These are phyloP conservation scores for Aspidiotus destructor DNA, from an alignment of 2,888 invertebrate genomes.

Conservation along the genomic window DNA sequence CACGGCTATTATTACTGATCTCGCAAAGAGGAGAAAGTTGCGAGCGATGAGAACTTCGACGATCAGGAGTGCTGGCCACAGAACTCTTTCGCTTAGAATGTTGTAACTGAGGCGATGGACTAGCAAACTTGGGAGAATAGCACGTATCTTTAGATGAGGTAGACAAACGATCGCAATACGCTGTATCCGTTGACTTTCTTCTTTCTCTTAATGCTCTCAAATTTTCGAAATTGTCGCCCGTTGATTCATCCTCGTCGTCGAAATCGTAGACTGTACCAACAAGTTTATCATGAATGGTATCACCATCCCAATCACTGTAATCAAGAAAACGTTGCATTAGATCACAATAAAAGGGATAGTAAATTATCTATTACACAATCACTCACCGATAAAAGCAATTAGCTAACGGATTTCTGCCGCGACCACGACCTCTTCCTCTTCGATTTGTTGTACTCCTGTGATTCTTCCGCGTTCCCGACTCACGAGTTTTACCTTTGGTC, in stretches of 20 bases:
- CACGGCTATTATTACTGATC: conserved; percentile 20
- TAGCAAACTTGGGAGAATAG: conserved; percentile 49
- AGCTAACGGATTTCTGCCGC: conserved; percentile 41
- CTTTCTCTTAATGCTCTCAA: conserved; percentile 68
- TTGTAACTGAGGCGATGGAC: conserved; percentile 42
- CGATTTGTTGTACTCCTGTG: conserved; percentile 39
- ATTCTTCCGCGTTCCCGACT: conserved; percentile 42
- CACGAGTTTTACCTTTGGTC: conserved; percentile 35
- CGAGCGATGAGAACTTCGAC: conserved; percentile 11
- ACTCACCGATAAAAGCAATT: not conserved
- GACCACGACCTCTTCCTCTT: conserved; percentile 39
- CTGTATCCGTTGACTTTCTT: conserved; percentile 50
- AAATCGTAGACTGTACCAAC: conserved; percentile 80
- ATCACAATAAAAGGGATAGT: not conserved
- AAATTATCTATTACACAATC: not conserved
- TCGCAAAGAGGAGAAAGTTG: conserved; percentile 27
- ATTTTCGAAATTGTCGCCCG: conserved; percentile 52
- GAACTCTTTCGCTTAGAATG: conserved; percentile 11
- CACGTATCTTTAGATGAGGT: conserved; percentile 46
- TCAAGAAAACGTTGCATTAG: not conserved
- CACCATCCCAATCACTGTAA: conserved; percentile 44
- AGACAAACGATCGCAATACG: conserved; percentile 13
- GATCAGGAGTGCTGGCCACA: conserved; percentile 5
- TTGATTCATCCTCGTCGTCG: conserved; percentile 69
- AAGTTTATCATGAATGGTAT: conserved; percentile 68